Base-by-base conservation (phyloP, 2,888 invertebrate genomes). In the Pseudococcus viburni region DNA sequence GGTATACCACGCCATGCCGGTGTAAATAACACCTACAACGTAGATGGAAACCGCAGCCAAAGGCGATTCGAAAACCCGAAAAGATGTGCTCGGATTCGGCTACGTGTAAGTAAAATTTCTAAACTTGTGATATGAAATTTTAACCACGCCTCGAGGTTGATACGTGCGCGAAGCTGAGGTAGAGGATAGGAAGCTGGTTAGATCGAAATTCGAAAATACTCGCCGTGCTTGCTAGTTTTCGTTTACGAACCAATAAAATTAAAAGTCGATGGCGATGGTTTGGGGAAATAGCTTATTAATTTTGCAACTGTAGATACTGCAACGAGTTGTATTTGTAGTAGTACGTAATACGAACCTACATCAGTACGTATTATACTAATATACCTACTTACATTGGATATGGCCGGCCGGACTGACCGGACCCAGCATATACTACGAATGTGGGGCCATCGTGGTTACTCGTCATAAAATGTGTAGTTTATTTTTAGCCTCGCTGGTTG, bases 181-280 rank as follows among this genome's bases (percentile, higher is more conserved):
- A 5, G 46, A 46, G 9, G 51, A 17, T 15, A 51, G 17, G 51
- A 51, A 51, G 15, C 51, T 51, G 51, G 51, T 17, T 17, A 64
- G 19, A 64, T 42, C 80, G 42, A 42, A 80, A 39, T 15, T 15
- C 26, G 26, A 77, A 77, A 77, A 59, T n/a, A 59, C 59, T 59
- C 59, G 59, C n/a, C 59, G 59, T 15, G 12, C 8, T 7, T 64
- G 51, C 80, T 12, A 87, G 55, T 51, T 77, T 87, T 87, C 26
- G 26, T 87, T 80, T 48, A 26, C 73, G 19, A 64, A 64, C 64
- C 64, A 64, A 64, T 64, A 64, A 64, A 64, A 64, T 64, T 64
- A 64, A 64, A 64, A 64, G 11, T 64, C 19, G 64, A 64, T 64
- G 64, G 64, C 19, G 64, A 64, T 22, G 64, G 22, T 22, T 64